Evolutionary conservation across 2,113 vertebrate species (phyloP), one percentile per base, ranked within the genome.

Genomic region (Pristiophorus japonicus): DNA sequence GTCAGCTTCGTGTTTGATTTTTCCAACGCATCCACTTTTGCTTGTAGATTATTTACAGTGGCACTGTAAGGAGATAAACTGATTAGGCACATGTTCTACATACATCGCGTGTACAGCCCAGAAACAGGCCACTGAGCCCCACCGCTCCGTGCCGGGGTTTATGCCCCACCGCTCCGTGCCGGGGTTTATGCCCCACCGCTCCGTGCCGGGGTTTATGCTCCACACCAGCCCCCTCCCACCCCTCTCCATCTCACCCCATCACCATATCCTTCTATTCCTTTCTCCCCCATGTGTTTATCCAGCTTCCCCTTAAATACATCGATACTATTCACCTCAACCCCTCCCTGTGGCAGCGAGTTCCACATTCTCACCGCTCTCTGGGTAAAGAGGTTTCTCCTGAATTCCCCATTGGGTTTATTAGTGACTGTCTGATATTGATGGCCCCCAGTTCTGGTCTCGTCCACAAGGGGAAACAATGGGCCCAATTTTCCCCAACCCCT

Each of bases 1-100:
- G 99, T 99, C 96, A 99, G 97, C 96, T 99, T 99, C n/a, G 98
- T 99, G 97, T 99, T 99, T 95, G 99, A 99, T 97, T 99, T 99
- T 96, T 99, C 99, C 96, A 99, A 97, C 8, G 98, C 98, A 96
- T 99, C 99, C 96, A 99, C 99, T 96, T 99, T 99, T 96, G 98
- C 98, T 97, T 99, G 99, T 16, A 99, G 98, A 96, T 99, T 99
- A 96, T 99, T 99, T 62, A 99, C 99, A 0, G 99, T 99, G 24
- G 99, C 99, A 78, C 99, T 99, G 96, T 75, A 20, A 96, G 96
- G 96, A 96, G 63, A 63, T 7, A 63, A n/a, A 38, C 1, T 59
- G 1, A 42, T 3, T 81, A 45, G 45, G 38, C 38, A 38, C n/a
- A 38, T 78, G 10, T 38, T 38, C 16, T 47, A 24, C 84, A 87